Evolutionary conservation across 2,888 invertebrate genomes (phyloP).

Genomic region (Perithous albicinctus): DNA sequence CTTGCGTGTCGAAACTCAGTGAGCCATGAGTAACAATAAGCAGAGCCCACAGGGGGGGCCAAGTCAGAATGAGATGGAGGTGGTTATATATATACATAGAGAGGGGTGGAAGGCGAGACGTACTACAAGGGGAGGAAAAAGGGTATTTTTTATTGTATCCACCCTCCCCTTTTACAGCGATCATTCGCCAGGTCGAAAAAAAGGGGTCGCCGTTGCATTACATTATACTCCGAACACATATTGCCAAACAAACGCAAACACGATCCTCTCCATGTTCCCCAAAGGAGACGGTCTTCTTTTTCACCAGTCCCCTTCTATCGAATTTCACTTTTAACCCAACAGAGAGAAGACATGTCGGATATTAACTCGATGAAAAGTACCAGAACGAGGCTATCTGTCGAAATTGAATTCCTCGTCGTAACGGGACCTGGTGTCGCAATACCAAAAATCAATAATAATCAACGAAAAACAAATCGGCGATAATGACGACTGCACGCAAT

Average conservation of each 20-base stretch:
- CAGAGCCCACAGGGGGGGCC: conserved; percentile 66
- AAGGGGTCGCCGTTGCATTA: conserved; percentile 32
- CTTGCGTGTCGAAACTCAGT: conserved; percentile 82
- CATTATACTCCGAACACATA: conserved; percentile 15
- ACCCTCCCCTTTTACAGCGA: conserved; percentile 17
- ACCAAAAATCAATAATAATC: background rate
- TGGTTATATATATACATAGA: no score
- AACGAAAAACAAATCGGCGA: conserved; percentile 11
- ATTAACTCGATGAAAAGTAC: background rate
- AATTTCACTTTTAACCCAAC: conserved; percentile 50
- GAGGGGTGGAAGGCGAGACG: conserved; percentile 27
- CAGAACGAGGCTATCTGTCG: background rate
- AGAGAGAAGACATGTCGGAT: conserved; percentile 11
- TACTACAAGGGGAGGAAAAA: conserved; percentile 5
- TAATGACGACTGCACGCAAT: conserved; percentile 27
- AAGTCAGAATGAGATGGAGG: background rate
- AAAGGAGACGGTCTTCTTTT: background rate
- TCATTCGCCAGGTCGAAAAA: conserved; percentile 45
- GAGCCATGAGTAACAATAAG: conserved; percentile 81
- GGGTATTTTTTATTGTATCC: conserved; percentile 8
- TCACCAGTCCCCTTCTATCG: background rate
- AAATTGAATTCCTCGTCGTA: conserved; percentile 26
- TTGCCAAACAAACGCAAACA: conserved; percentile 52
- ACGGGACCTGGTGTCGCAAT: conserved; percentile 4
- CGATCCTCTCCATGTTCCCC: conserved; percentile 12